phyloP scores from a whole-genome alignment of 2,797 vertebrate genomes.

The Urosaurus nigricauda region DNA sequence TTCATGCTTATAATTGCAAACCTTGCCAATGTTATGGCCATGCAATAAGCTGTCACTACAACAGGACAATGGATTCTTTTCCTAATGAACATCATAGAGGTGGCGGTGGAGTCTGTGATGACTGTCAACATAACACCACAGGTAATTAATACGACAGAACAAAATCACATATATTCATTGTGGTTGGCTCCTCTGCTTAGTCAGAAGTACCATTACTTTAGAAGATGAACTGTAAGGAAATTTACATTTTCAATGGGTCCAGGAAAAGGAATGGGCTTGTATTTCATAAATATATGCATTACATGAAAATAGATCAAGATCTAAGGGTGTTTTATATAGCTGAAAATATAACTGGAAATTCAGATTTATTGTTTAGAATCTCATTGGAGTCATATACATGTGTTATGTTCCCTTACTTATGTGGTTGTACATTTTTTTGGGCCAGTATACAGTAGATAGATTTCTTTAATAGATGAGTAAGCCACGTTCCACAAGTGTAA shows the following conservation, averaged over 20 bases:
- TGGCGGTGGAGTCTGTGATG: slow-evolving; percentile 89
- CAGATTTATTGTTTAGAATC: neutral
- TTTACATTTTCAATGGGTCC: slow-evolving; percentile 1
- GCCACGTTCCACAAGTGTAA: too few relatives aligned
- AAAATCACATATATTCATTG: neutral
- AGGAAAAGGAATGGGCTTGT: neutral
- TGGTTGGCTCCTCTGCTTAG: slow-evolving; percentile 20
- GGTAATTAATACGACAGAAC: slow-evolving; percentile 77
- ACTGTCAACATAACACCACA: slow-evolving; percentile 88
- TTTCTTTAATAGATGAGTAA: too few relatives aligned
- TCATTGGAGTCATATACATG: neutral
- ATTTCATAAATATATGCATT: neutral
- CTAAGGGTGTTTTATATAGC: slow-evolving; percentile 10
- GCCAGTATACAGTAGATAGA: too few relatives aligned
- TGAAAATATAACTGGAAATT: neutral
- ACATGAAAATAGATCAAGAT: neutral
- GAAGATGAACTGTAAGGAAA: slow-evolving; percentile 12
- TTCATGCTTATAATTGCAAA: slow-evolving; percentile 87
- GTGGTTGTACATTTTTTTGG: too few relatives aligned
- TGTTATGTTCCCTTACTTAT: too few relatives aligned
- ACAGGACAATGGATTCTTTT: slow-evolving; percentile 82
- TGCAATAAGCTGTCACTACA: slow-evolving; percentile 88
- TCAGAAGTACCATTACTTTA: slow-evolving; percentile 12
- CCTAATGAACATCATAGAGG: slow-evolving; percentile 86
- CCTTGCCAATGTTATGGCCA: slow-evolving; percentile 89